These are phyloP conservation scores for Menura novaehollandiae DNA, from an alignment of 2,113 vertebrate species.

Conservation along the genomic window DNA sequence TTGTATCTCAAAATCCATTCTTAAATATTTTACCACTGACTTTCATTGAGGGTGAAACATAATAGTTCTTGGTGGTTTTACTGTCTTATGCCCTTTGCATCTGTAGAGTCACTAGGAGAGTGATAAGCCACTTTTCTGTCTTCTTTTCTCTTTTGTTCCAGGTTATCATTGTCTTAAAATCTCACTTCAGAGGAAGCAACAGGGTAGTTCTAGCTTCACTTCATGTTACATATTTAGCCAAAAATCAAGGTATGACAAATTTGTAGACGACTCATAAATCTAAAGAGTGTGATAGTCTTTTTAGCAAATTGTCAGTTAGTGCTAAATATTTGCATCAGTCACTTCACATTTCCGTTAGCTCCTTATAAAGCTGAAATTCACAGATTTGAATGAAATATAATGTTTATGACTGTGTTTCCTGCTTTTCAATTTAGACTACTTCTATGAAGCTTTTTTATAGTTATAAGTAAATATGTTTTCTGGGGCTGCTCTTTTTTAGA, in stretches of 20 bases:
- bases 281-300: background rate
- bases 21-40: background rate
- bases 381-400: background rate
- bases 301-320: slow-evolving; percentile 26
- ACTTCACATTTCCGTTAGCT: slow-evolving; percentile 36
- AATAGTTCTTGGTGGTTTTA: background rate
- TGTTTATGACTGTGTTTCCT: background rate
- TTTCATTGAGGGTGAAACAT: background rate
- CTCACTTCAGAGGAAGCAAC: background rate
- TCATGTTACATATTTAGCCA: background rate
- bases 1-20: background rate
- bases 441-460: background rate
- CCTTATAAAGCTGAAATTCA: slow-evolving; percentile 21
- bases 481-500: background rate
- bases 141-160: background rate
- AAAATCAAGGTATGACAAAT: slow-evolving; percentile 34
- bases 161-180: background rate
- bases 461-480: background rate
- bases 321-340: slow-evolving; percentile 47
- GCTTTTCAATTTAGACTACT: background rate
- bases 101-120: background rate
- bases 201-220: background rate
- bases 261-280: background rate
- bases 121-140: background rate
- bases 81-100: background rate